Evolutionary conservation across 2,797 vertebrate genomes (phyloP).

Genomic region (Danionella dracula): DNA sequence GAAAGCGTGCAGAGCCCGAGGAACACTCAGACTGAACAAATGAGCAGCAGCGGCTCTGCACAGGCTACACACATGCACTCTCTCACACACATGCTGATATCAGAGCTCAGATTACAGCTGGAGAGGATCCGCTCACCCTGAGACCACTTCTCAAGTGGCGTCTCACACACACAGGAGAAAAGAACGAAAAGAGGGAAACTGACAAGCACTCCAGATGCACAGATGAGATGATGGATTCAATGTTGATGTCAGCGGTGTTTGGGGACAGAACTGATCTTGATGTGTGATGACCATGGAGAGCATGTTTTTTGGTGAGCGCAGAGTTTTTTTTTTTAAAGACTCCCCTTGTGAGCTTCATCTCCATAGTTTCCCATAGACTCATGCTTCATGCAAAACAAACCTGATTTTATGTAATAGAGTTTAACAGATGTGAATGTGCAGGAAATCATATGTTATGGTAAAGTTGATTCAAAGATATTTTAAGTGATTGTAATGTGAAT

Average conservation of each 20-base stretch:
- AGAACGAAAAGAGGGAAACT: not conserved
- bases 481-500: no score
- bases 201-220: conserved; percentile 3
- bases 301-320: conserved; percentile 97
- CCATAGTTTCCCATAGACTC: conserved; percentile 20
- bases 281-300: conserved; percentile 81
- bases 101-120: conserved; percentile 78
- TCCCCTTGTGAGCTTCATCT: conserved; percentile 2
- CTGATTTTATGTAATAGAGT: conserved; percentile 35
- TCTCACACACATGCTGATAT: not conserved
- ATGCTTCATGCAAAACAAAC: conserved; percentile 9
- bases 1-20: not conserved
- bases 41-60: conserved; percentile 16
- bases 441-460: not conserved
- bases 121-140: conserved; percentile 67
- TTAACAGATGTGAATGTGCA: not conserved
- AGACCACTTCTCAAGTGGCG: conserved; percentile 39
- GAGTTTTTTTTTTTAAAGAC: conserved; percentile 29
- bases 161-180: not conserved
- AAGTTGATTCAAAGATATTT: no score
- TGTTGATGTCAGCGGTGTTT: conserved; percentile 69
- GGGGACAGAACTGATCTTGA: conserved; percentile 72
- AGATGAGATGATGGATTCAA: conserved; percentile 63
- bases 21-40: conserved; percentile 32
- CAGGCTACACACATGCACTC: conserved; percentile 65